A percentile compares a stretch with the other conserved stretches of the same genome.
Conservation (phyloP, 2,888 invertebrate genomes). For the Lithosia quadra region DNA sequence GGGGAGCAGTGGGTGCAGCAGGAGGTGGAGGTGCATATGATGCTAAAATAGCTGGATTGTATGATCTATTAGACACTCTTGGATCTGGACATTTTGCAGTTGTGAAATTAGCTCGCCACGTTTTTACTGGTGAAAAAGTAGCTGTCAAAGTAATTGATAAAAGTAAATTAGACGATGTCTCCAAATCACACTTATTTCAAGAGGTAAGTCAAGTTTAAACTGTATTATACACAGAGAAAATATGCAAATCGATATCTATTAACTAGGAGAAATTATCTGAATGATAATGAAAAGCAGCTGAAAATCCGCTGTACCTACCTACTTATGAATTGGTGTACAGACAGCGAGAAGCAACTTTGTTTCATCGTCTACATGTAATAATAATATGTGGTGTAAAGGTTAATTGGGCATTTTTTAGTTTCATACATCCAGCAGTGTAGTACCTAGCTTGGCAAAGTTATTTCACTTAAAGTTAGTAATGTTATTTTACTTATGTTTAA, state of each 20-base stretch:
- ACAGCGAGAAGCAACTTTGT: too few relatives aligned
- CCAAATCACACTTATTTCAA: slow-evolving; percentile 98
- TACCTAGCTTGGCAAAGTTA: too few relatives aligned
- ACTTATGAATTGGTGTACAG: too few relatives aligned
- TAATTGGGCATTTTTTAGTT: too few relatives aligned
- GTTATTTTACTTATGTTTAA: not conserved
- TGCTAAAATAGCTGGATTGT: slow-evolving; percentile 97
- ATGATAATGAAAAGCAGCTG: too few relatives aligned
- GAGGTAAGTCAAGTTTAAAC: slow-evolving; percentile 90
- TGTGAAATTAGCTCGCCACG: slow-evolving; percentile 98
- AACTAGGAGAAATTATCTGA: too few relatives aligned
- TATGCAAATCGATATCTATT: too few relatives aligned
- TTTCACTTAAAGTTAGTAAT: not conserved
- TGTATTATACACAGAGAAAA: not conserved
- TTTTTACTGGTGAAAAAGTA: slow-evolving; percentile 99
- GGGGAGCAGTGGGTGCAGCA: slow-evolving; percentile 60
- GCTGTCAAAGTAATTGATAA: slow-evolving; percentile 99
- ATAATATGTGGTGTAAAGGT: too few relatives aligned
- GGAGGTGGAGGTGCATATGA: slow-evolving; percentile 88
- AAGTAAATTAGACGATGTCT: slow-evolving; percentile 98
- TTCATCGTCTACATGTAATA: too few relatives aligned
- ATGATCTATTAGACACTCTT: slow-evolving; percentile 98
- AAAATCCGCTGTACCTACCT: too few relatives aligned
- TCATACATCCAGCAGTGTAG: too few relatives aligned
- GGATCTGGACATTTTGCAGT: slow-evolving; percentile 99